Evolutionary conservation across 92 coral and sea anemone genomes (phyloP).

Genomic region (Desmophyllum pertusum): DNA sequence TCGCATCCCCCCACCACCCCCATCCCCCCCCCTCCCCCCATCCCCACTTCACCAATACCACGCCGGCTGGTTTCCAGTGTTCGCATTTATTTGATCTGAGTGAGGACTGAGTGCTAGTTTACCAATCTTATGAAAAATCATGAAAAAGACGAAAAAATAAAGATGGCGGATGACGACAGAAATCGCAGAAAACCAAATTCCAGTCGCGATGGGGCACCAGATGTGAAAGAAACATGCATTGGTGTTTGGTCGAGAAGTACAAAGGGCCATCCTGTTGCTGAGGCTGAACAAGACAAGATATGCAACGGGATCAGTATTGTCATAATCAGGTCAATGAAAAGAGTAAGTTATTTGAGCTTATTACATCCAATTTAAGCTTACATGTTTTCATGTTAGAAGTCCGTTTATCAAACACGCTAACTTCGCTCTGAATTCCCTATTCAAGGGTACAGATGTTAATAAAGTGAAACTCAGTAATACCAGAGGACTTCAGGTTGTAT

Average conservation of each 20-base stretch:
- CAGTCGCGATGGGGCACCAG: slow-evolving; percentile 26
- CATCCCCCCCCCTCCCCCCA: background rate
- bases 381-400: no score
- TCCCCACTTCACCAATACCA: no score
- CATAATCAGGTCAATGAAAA: slow-evolving; percentile 49
- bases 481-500: slow-evolving; percentile 76
- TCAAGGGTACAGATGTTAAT: slow-evolving; percentile 29
- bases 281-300: slow-evolving; percentile 53
- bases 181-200: slow-evolving; percentile 33
- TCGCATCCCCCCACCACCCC: no score
- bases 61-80: background rate
- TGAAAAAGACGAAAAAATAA: background rate
- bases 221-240: slow-evolving; percentile 73
- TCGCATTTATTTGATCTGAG: background rate
- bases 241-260: slow-evolving; percentile 82
- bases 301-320: slow-evolving; percentile 80
- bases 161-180: slow-evolving; percentile 66
- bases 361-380: no score
- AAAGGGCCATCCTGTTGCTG: slow-evolving; percentile 46
- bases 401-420: background rate
- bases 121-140: no score
- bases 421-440: background rate
- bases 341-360: slow-evolving; percentile 46
- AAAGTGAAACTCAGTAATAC: slow-evolving; percentile 71
- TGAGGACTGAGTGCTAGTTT: slow-evolving; percentile 7